Evolutionary conservation across 2,888 invertebrate species (phyloP).

Genomic region (Conomelus anceps): DNA sequence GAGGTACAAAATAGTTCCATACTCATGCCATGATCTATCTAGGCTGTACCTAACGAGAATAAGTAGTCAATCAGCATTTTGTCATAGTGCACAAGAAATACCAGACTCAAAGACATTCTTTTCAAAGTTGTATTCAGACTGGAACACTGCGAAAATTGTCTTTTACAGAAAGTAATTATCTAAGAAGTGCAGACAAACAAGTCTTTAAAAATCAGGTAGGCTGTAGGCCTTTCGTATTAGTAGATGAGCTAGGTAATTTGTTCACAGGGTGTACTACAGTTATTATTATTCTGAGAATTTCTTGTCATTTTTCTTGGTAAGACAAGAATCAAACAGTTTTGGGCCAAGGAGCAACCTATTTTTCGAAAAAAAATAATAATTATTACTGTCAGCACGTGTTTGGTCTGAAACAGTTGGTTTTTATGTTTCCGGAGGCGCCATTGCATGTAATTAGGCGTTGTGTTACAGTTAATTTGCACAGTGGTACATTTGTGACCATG

Average conservation of each 20-base stretch:
- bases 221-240: too few species aligned
- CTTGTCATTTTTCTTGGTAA: not conserved
- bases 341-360: not conserved
- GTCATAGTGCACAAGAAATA: not conserved
- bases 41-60: too few species aligned
- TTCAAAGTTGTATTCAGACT: not conserved
- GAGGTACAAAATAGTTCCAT: too few species aligned
- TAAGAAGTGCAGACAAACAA: not conserved
- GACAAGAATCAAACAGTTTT: not conserved
- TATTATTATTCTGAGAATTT: too few species aligned
- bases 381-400: not conserved
- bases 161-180: not conserved
- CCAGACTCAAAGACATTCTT: not conserved
- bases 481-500: conserved; percentile 31
- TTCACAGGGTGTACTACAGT: not conserved
- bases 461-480: conserved; percentile 33
- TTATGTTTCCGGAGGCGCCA: not conserved
- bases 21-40: too few species aligned
- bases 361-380: not conserved
- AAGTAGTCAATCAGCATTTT: too few species aligned
- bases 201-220: not conserved
- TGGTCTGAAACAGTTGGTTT: not conserved
- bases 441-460: conserved; percentile 28
- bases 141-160: not conserved
- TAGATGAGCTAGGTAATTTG: not conserved